Conservation (phyloP, 1,140 invertebrate species). For the Zaprionus capensis region DNA sequence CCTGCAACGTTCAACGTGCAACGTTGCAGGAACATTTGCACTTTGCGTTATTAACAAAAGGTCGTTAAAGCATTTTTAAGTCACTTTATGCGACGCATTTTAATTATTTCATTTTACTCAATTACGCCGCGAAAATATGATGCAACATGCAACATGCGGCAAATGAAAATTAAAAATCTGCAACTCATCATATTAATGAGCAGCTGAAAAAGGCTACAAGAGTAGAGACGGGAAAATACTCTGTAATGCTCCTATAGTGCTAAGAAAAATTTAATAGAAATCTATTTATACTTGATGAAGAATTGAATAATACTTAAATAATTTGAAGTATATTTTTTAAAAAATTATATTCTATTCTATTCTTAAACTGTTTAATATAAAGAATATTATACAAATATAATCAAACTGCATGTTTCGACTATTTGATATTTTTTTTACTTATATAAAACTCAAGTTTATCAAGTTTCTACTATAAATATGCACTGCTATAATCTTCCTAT, state of each 20-base stretch:
- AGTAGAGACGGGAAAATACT: neutral
- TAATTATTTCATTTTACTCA: slow-evolving; percentile 76
- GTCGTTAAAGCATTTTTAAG: slow-evolving; percentile 77
- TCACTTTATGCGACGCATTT: slow-evolving; percentile 68
- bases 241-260: neutral
- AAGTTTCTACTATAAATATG: neutral
- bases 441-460: neutral
- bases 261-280: no score
- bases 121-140: slow-evolving; percentile 56
- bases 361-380: neutral
- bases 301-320: no score
- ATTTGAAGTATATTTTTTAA: neutral
- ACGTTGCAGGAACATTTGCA: slow-evolving; percentile 63
- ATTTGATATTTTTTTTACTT: neutral
- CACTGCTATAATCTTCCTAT: neutral
- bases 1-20: slow-evolving; percentile 25
- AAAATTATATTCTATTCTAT: neutral
- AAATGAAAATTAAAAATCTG: slow-evolving; percentile 30
- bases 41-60: slow-evolving; percentile 79
- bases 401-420: neutral
- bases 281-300: no score
- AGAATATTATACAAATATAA: neutral
- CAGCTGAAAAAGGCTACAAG: neutral
- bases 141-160: slow-evolving; percentile 3
- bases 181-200: neutral